Evolutionary conservation across 2,888 invertebrate genomes (phyloP).

Genomic region (Venustoraphidia nigricollis): DNA sequence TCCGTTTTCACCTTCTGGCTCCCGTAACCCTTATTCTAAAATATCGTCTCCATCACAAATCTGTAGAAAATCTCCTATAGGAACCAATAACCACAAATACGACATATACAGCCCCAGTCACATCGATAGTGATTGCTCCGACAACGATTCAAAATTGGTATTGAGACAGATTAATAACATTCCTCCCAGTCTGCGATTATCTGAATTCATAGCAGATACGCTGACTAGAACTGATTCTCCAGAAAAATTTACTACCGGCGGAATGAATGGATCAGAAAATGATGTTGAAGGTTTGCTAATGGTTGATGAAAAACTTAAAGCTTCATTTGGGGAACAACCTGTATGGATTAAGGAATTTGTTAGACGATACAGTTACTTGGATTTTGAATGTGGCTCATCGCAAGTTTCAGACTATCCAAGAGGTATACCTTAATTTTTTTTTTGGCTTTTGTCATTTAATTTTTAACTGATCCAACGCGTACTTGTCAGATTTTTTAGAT

Average conservation of each 20-base stretch:
- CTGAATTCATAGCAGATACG: constrained; percentile 1
- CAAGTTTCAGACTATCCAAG: constrained; percentile 28
- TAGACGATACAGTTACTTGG: constrained; percentile 26
- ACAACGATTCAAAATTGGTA: constrained; percentile 26
- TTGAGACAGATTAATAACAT: constrained; percentile 20
- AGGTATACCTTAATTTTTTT: constrained; percentile 17
- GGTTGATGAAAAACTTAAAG: constrained; percentile 20
- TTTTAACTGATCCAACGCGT: constrained; percentile 3
- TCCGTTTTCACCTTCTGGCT: constrained; percentile 24
- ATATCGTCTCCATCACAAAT: constrained; percentile 10
- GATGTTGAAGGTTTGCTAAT: constrained; percentile 22
- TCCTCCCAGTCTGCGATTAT: constrained; percentile 12
- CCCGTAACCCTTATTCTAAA: constrained; percentile 21
- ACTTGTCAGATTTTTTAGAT: constrained; percentile 25
- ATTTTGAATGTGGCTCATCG: constrained; percentile 26
- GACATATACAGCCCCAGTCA: constrained; percentile 26
- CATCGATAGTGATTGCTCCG: constrained; percentile 28
- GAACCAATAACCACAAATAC: constrained; percentile 26
- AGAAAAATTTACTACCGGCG: neutral
- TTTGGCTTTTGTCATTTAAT: neutral
- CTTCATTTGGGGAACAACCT: constrained; percentile 19
- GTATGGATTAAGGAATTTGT: constrained; percentile 29
- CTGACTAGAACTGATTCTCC: neutral
- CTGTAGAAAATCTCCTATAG: constrained; percentile 23
- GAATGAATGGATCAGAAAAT: neutral